Conservation (phyloP, 2,797 vertebrate species). For the Girardinus metallicus region DNA sequence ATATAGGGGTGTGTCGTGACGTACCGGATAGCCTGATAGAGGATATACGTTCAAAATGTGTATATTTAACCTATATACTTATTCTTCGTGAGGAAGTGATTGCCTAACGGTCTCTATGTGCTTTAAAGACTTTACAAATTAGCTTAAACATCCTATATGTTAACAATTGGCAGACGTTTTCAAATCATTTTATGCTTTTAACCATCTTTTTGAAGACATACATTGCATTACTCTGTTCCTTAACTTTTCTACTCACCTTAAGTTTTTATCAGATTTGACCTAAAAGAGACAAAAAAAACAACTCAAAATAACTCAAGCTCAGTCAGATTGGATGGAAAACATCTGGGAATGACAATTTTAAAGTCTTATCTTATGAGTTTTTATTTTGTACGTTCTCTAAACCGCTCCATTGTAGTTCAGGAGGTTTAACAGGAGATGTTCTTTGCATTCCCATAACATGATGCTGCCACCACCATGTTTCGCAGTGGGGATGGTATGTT, state of each 20-base stretch:
- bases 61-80: neutral
- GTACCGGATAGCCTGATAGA: slow-evolving; percentile 54
- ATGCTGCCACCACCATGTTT: neutral
- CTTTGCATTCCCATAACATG: neutral
- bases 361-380: neutral
- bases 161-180: too few species aligned
- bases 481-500: neutral
- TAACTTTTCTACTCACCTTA: neutral
- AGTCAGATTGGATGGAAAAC: neutral
- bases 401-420: too few species aligned
- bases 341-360: neutral
- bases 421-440: too few species aligned
- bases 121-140: neutral
- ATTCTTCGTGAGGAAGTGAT: neutral
- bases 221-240: neutral
- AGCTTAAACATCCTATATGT: neutral
- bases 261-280: neutral
- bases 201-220: neutral
- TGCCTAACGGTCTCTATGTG: neutral
- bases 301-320: neutral
- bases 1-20: slow-evolving; percentile 86
- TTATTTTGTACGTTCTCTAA: neutral
- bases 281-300: neutral
- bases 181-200: too few species aligned
- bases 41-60: slow-evolving; percentile 63